phyloP scores from a whole-genome alignment of 2,888 invertebrate species.

The Mantis religiosa region DNA sequence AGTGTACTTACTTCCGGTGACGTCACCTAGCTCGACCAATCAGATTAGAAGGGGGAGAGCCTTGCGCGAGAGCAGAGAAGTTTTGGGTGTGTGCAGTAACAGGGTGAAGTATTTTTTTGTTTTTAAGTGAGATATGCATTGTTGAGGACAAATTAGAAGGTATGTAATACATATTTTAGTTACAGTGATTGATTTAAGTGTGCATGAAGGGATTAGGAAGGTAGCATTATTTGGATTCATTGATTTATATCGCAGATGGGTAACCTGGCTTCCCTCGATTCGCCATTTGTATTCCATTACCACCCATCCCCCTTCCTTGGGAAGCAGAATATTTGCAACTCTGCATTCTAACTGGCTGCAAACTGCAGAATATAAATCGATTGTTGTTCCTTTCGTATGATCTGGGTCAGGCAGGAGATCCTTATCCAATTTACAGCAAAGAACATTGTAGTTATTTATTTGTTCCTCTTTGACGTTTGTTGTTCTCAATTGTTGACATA shows the following conservation, averaged over 20 bases:
- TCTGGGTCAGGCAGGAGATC: neutral
- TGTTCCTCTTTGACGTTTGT: neutral
- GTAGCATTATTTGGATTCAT: neutral
- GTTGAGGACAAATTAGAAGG: conserved; percentile 21
- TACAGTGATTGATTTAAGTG: neutral
- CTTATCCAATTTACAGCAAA: neutral
- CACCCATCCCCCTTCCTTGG: conserved; percentile 10
- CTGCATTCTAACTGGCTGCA: neutral
- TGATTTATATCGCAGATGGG: conserved; percentile 22
- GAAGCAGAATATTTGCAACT: neutral
- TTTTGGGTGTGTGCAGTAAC: conserved; percentile 26
- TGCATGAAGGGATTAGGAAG: neutral
- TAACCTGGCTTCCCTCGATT: neutral
- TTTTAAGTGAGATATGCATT: conserved; percentile 26
- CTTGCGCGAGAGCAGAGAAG: conserved; percentile 13
- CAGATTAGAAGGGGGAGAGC: conserved; percentile 2
- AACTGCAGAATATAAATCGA: neutral
- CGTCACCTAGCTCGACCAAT: conserved; percentile 12
- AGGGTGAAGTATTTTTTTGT: conserved; percentile 19
- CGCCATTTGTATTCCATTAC: conserved; percentile 23
- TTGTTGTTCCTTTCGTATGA: neutral
- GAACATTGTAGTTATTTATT: neutral
- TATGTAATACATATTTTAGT: conserved; percentile 19
- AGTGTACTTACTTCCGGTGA: conserved; percentile 19
- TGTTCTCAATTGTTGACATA: neutral